Percentiles rank a stretch among this genome's conserved stretches.
Conservation (phyloP, 2,113 vertebrate species). For the Synodontis membranacea region DNA sequence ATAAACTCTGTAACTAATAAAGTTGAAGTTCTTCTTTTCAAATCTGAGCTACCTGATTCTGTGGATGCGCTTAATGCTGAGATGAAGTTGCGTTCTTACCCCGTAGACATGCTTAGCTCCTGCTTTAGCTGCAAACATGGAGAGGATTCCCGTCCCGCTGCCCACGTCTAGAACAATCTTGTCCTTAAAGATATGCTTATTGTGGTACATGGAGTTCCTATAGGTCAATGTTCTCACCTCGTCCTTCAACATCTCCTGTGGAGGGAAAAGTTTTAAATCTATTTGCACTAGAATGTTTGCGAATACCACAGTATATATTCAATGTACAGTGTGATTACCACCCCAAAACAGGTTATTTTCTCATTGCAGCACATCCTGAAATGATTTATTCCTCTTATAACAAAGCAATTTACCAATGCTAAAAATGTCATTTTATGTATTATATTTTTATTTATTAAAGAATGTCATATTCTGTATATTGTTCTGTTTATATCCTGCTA, state of each 20-base stretch:
- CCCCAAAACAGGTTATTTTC: not conserved
- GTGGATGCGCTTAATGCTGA: conserved; percentile 4
- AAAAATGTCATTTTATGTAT: not conserved
- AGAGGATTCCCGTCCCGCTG: conserved; percentile 94
- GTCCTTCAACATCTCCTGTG: conserved; percentile 98
- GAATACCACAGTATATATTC: not conserved
- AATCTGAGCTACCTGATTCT: not conserved
- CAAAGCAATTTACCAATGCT: not conserved
- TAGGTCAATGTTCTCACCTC: conserved; percentile 96
- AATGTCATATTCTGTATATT: not conserved
- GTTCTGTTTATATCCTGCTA: not conserved
- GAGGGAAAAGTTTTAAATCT: not conserved
- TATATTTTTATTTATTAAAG: not conserved
- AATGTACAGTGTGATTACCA: not conserved
- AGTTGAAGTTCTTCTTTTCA: not conserved
- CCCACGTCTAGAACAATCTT: conserved; percentile 95
- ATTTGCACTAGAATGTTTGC: not conserved
- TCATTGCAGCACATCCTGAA: not conserved
- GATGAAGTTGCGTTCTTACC: conserved; percentile 73
- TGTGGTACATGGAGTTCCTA: conserved; percentile 98
- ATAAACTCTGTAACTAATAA: conserved; percentile 1
- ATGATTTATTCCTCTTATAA: not conserved
- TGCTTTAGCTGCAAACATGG: conserved; percentile 97
- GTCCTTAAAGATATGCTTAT: conserved; percentile 97
- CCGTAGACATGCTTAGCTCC: conserved; percentile 96